A percentile compares a stretch with the other conserved stretches of the same genome.
Evolutionary conservation across 2,797 vertebrate species (phyloP).

Genomic region (Notolepis coatsorum): DNA sequence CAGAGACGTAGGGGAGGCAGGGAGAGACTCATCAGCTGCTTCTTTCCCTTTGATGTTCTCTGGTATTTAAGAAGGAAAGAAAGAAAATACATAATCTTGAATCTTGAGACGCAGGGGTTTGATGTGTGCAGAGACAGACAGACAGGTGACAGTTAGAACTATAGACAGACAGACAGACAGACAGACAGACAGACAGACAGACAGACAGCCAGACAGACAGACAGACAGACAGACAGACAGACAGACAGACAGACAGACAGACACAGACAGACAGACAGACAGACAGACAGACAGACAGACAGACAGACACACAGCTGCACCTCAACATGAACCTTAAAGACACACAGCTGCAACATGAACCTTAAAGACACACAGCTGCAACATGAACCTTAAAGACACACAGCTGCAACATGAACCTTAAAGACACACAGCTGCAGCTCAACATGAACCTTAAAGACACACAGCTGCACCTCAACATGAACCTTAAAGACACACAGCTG

Average conservation of each 20-base stretch:
- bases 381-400: no score
- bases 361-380: background rate
- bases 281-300: conserved; percentile 34
- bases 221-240: background rate
- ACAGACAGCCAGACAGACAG: background rate
- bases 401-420: no score
- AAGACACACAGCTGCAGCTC: no score
- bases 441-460: conserved; percentile 45
- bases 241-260: conserved; percentile 27
- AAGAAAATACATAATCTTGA: no score
- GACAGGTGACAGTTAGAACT: background rate
- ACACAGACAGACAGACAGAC: conserved; percentile 6
- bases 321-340: conserved; percentile 49
- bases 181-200: background rate
- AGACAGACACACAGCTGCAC: conserved; percentile 39
- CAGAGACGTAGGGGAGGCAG: no score
- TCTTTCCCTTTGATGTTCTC: no score
- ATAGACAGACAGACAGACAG: background rate
- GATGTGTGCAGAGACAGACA: background rate
- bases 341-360: background rate
- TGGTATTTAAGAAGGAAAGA: no score
- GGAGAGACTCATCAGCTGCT: no score
- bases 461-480: background rate
- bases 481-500: background rate
- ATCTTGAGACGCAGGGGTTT: no score